Evolutionary conservation across 2,797 vertebrate species (phyloP).

Genomic region (Falco concolor): DNA sequence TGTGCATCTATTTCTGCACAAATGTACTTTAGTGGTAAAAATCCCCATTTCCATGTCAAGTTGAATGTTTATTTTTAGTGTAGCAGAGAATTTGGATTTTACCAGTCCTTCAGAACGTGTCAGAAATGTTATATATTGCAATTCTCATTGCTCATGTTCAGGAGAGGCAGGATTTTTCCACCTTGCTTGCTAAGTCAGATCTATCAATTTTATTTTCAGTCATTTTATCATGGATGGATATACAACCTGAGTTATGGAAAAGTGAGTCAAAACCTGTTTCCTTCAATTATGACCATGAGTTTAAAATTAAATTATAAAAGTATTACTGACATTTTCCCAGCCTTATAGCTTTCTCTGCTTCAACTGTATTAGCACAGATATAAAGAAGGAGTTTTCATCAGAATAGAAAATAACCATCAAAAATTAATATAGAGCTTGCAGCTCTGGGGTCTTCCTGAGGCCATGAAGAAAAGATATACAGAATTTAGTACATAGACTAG

Average conservation of each 20-base stretch:
- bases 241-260: neutral
- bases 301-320: neutral
- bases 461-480: neutral
- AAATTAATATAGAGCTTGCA: conserved; percentile 19
- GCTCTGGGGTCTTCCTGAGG: neutral
- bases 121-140: neutral
- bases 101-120: neutral
- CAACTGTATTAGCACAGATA: neutral
- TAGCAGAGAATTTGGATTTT: neutral
- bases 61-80: neutral
- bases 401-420: conserved; percentile 12
- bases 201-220: neutral
- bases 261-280: neutral
- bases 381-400: neutral
- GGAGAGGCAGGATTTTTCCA: neutral
- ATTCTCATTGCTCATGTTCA: neutral
- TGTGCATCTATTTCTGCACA: neutral
- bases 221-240: neutral
- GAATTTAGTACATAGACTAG: neutral
- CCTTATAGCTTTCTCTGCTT: neutral
- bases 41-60: neutral
- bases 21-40: neutral
- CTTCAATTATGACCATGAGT: neutral
- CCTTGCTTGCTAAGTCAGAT: neutral
- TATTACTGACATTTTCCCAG: neutral